Percentiles rank a stretch among this genome's conserved stretches.
These are phyloP conservation scores for Lycodopsis pacificus DNA, from an alignment of 2,797 vertebrate genomes.

Conservation along the genomic window DNA sequence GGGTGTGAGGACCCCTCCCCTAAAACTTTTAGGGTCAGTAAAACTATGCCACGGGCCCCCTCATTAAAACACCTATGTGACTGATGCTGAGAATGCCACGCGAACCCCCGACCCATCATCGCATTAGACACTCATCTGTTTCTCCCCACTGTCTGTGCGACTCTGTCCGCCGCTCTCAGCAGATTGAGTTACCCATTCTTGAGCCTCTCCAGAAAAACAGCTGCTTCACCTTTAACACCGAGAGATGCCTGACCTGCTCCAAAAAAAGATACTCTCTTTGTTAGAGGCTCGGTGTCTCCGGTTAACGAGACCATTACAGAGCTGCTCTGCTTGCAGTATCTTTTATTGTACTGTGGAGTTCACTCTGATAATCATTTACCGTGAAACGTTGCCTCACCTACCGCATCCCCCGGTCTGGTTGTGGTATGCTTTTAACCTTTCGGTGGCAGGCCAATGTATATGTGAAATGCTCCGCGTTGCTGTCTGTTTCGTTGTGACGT, in stretches of 20 bases:
- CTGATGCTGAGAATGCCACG: constrained; percentile 61
- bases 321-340: constrained; percentile 34
- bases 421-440: constrained; percentile 40
- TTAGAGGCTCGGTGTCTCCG: constrained; percentile 42
- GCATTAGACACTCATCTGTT: constrained; percentile 63
- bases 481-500: constrained; percentile 33
- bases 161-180: constrained; percentile 63
- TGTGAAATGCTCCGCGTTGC: constrained; percentile 36
- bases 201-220: constrained; percentile 74
- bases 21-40: constrained; percentile 74
- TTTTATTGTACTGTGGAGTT: constrained; percentile 44
- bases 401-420: background rate
- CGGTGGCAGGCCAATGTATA: constrained; percentile 21
- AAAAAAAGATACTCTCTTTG: constrained; percentile 47
- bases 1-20: constrained; percentile 59
- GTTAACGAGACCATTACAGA: constrained; percentile 59
- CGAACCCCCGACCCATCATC: constrained; percentile 59
- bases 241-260: constrained; percentile 59
- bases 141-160: constrained; percentile 52
- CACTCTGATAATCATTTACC: constrained; percentile 50
- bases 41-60: constrained; percentile 67
- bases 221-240: constrained; percentile 79
- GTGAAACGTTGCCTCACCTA: constrained; percentile 8
- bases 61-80: constrained; percentile 79
- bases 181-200: constrained; percentile 78